Percentiles rank a stretch among this genome's conserved stretches.
These are phyloP conservation scores for Chloropsis cyanopogon DNA, from an alignment of 2,113 vertebrate species.

Conservation along the genomic window DNA sequence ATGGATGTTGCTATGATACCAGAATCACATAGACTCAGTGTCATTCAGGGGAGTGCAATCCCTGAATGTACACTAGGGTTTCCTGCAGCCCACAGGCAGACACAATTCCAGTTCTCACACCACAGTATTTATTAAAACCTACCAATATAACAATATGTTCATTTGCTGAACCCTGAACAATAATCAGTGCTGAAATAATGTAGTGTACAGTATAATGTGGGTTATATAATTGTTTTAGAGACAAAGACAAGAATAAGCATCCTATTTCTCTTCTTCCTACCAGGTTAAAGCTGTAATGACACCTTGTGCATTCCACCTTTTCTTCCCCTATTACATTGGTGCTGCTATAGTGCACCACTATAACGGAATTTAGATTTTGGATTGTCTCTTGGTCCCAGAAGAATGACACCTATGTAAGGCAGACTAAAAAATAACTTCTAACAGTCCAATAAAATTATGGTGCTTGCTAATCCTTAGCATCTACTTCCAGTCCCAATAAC, in stretches of 20 bases:
- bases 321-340: rapidly evolving
- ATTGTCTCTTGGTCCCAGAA: background rate
- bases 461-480: background rate
- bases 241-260: background rate
- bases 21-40: rapidly evolving
- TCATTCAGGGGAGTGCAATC: background rate
- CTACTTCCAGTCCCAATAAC: background rate
- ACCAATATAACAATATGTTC: background rate
- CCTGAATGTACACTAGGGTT: background rate
- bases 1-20: slow-evolving; percentile 22
- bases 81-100: background rate
- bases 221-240: background rate
- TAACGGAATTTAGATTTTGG: background rate
- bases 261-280: background rate
- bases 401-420: background rate
- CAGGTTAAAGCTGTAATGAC: background rate
- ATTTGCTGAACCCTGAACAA: background rate
- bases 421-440: background rate
- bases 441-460: background rate
- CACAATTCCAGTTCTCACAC: background rate
- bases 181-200: background rate
- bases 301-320: too few relatives aligned
- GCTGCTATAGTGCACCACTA: background rate
- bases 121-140: background rate
- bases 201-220: background rate